Base-by-base conservation (phyloP, 1,140 invertebrate genomes). In the Drosophila suzukii region DNA sequence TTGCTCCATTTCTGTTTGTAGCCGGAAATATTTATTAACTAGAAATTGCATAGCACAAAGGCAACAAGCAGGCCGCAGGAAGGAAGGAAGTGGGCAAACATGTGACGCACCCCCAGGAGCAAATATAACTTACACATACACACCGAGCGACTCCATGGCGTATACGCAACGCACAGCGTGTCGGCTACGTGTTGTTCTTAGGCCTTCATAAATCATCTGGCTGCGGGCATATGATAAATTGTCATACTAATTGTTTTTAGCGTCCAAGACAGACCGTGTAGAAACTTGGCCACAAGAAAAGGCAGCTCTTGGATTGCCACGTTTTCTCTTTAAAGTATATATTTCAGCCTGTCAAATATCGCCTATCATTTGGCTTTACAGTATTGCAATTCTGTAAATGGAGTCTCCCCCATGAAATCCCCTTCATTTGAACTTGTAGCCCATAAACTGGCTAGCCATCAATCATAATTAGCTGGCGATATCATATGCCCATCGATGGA, bases 241-340 rank as follows among this genome's bases (percentile, higher is more conserved):
- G 88, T 88, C 88, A 88, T 91, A 90, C 88, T 90, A 90, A 90
- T 90, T 90, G 88, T 90, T 90, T 90, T 90, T 78, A 83, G 71
- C 85, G 81, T 78, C 79, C 77, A 72, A 74, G 83, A 77, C 79
- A 88, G 63, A 63, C 46, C 65, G 43, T 73, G 49, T 47, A 36
- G 39, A 57, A 50, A 38, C 41, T 61, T 59, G 73, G 72, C 46
- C 73, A 53, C 61, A 44, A 44, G 41, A 32, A 11, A 43, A 27
- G 36, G 27, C 44, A 34, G 38, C 50, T 49, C 51, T 38, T 5
- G 27, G 12, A 61, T 32, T 54, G 57, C 57, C 59, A 60, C 53
- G 55, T 46, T 53, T 47, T 58, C 38, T 15, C 50, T 58, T 67
- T 51, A 66, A 78, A 85, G 49, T 51, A 71, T 58, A 72, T 70